Evolutionary conservation across 2,888 invertebrate genomes (phyloP).

Genomic region (Apodemia mormo): DNA sequence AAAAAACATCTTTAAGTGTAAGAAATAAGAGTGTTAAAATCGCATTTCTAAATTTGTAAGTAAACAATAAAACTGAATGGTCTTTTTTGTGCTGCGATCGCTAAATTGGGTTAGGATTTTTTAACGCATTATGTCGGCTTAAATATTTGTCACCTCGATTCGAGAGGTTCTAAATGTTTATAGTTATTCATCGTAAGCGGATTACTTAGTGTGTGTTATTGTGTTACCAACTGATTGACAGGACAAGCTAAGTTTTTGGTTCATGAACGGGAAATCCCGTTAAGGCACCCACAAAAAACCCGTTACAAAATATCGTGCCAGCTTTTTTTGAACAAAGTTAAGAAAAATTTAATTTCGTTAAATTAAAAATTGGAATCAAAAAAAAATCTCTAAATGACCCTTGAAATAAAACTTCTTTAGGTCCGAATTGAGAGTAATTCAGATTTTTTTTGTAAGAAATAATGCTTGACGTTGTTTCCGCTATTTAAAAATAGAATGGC

Average conservation of each 20-base stretch:
- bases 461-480: too few relatives aligned
- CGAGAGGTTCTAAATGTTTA: constrained; percentile 53
- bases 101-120: constrained; percentile 71
- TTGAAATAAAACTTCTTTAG: too few relatives aligned
- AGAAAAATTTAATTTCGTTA: too few relatives aligned
- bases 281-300: not conserved
- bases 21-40: not conserved
- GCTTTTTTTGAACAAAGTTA: too few relatives aligned
- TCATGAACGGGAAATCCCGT: constrained; percentile 6
- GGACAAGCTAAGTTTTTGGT: not conserved
- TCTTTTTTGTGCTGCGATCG: constrained; percentile 38
- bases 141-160: constrained; percentile 58
- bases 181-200: constrained; percentile 61
- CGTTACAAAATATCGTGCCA: not conserved
- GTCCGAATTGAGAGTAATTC: too few relatives aligned
- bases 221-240: constrained; percentile 36
- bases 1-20: constrained; percentile 5
- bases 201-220: constrained; percentile 53
- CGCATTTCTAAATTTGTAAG: constrained; percentile 3
- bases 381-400: too few relatives aligned
- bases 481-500: too few relatives aligned
- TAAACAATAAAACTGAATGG: constrained; percentile 32
- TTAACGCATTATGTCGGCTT: constrained; percentile 52
- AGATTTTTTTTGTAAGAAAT: too few relatives aligned
- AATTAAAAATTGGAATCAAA: too few relatives aligned